Percentiles rank a stretch among this genome's conserved stretches.
Conservation (phyloP, 2,113 vertebrate species). For the Plestiodon gilberti region DNA sequence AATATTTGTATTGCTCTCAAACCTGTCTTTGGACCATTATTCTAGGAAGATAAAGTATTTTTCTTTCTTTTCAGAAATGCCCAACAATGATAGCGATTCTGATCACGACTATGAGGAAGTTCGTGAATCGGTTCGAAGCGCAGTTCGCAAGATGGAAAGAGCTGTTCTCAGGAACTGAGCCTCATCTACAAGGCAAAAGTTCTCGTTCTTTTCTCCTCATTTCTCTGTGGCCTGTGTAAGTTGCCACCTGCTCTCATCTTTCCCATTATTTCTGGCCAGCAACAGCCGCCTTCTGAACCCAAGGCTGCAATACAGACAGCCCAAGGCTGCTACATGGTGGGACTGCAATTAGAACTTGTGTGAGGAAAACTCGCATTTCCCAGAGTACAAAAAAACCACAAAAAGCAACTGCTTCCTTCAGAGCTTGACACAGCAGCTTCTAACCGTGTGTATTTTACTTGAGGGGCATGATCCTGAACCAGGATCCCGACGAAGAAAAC, state of each 20-base stretch:
- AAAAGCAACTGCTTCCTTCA: background rate
- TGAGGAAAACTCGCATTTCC: background rate
- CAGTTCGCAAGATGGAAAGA: constrained; percentile 52
- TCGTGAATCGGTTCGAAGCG: constrained; percentile 30
- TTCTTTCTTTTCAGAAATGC: background rate
- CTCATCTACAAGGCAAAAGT: too few relatives aligned
- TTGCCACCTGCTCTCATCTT: background rate
- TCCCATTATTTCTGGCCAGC: background rate
- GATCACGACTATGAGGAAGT: constrained; percentile 80
- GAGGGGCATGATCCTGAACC: background rate
- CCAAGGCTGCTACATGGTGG: background rate
- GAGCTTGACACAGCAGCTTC: too few relatives aligned
- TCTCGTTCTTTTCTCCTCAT: background rate
- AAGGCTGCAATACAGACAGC: background rate
- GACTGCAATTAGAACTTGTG: background rate
- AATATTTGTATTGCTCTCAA: background rate
- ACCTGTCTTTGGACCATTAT: background rate
- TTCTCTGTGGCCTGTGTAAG: background rate
- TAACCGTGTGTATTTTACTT: too few relatives aligned
- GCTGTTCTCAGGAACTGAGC: constrained; percentile 50
- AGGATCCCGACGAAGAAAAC: background rate
- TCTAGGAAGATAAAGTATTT: background rate
- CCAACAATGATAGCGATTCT: rapidly evolving
- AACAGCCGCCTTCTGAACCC: background rate
- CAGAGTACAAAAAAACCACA: background rate